Evolutionary conservation across 2,113 vertebrate species (phyloP), one percentile per base, ranked within the genome.

Genomic region (Lepisosteus osseus): DNA sequence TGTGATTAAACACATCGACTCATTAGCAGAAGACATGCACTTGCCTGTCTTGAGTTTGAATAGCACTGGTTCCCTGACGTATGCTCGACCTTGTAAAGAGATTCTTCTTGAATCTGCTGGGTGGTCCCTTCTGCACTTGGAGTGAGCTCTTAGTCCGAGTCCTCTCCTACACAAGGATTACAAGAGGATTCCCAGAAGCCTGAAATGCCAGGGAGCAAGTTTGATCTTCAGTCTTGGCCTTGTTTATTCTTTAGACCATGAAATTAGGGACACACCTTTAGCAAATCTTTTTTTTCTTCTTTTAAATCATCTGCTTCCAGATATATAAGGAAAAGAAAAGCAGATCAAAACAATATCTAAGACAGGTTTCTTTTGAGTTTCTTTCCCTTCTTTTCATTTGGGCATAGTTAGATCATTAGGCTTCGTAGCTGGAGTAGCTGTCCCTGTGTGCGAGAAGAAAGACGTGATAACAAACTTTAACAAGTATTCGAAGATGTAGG

Each of bases 201-300:
- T 55, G 6, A 42, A 56, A 55, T 13, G 9, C n/a, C 70, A 67
- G 54, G 54, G 54, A 45, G 45, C 7, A 72, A 54, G 64, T 14
- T 44, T 17, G 42, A 61, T 70, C 66, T 55, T 40, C 45, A 68
- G 54, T 42, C n/a, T 17, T 11, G 15, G 14, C 2, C 51, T 54
- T 54, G 54, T 68, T 54, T 68, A 68, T 68, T 68, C 47, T 68
- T 68, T 12, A 40, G 54, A 61, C 56, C 14, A 57, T 7, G 57
- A 44, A 59, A 29, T 29, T 11, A 45, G 57, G 45, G 7, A 56
- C 15, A 61, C 45, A 45, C 43, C 43, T 45, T 54, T 67, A 54
- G n/a, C n/a, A 57, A 14, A 57, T 54, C 43, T 15, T 66, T 47
- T 29, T 29, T 29, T 29, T 29, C 29, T 29, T 29, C 29, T 29